phyloP scores from a whole-genome alignment of 2,888 invertebrate species.

The Chydorus sphaericus region DNA sequence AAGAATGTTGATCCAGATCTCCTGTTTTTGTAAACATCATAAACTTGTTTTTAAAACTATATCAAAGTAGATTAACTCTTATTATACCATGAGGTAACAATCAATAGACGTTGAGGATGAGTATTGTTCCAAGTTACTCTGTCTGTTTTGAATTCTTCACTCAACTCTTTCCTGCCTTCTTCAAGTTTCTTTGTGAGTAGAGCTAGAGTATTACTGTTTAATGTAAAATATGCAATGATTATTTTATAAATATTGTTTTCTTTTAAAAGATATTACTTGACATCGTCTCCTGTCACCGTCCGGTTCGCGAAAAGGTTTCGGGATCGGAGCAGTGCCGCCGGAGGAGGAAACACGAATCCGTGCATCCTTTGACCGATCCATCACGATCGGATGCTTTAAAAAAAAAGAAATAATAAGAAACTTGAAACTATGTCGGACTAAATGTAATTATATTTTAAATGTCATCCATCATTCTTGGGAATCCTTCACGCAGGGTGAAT shows the following conservation, averaged over 20 bases:
- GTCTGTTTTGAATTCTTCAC: neutral
- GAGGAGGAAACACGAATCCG: neutral
- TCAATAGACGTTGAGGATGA: constrained; percentile 16
- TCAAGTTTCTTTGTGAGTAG: constrained; percentile 2
- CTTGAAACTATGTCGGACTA: too few species aligned
- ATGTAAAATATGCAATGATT: neutral
- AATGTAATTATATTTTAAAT: too few species aligned
- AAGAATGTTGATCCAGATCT: constrained; percentile 20
- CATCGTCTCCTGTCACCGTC: constrained; percentile 11
- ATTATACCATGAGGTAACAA: constrained; percentile 20
- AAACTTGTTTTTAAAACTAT: too few species aligned
- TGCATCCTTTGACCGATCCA: too few species aligned
- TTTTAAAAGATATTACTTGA: constrained; percentile 4
- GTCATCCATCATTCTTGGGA: too few species aligned
- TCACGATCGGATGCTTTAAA: too few species aligned
- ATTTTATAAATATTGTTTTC: neutral
- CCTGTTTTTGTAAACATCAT: too few species aligned
- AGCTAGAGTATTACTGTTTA: constrained; percentile 4
- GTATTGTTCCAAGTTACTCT: constrained; percentile 1
- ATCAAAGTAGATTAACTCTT: too few species aligned
- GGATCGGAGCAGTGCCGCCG: neutral
- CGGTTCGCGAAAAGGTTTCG: neutral
- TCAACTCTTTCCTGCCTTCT: neutral
- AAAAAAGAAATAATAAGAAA: too few species aligned
- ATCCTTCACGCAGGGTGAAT: too few species aligned